Conservation (phyloP, 2,888 invertebrate species). For the Vannuccia rotundouncinata region DNA sequence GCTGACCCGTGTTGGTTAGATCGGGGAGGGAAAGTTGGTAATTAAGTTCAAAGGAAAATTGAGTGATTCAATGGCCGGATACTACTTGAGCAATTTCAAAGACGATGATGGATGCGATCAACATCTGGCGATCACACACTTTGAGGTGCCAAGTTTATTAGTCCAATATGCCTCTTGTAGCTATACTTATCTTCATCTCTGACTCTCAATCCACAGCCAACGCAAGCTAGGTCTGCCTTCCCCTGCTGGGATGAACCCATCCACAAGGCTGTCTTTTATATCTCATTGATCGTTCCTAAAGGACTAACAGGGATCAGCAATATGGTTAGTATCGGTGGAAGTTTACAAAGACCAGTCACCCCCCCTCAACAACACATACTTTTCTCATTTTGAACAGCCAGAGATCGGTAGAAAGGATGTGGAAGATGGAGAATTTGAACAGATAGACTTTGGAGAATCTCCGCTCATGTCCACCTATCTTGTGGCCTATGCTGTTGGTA, state of each 20-base stretch:
- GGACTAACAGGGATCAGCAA: background rate
- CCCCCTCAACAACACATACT: no score
- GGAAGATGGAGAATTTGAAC: background rate
- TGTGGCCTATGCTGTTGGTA: conserved; percentile 31
- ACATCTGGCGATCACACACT: conserved; percentile 15
- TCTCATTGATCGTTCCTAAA: background rate
- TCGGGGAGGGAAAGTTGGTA: background rate
- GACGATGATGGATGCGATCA: background rate
- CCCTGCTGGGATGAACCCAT: conserved; percentile 32
- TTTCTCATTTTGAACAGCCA: background rate
- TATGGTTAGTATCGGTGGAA: conserved; percentile 7
- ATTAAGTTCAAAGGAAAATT: conserved; percentile 21
- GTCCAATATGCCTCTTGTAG: no score
- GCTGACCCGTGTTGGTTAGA: no score
- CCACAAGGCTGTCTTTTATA: background rate
- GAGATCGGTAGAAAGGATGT: background rate
- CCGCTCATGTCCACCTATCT: conserved; percentile 34
- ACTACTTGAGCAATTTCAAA: background rate
- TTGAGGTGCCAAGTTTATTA: no score
- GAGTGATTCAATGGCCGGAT: conserved; percentile 28
- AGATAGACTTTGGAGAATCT: background rate
- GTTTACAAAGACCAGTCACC: no score
- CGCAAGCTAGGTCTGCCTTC: conserved; percentile 17
- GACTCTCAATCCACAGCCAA: no score
- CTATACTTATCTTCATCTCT: no score